A percentile compares a stretch with the other conserved stretches of the same genome.
These are phyloP conservation scores for Blastomussa wellsi DNA, from an alignment of 92 coral and sea anemone genomes.

Conservation along the genomic window DNA sequence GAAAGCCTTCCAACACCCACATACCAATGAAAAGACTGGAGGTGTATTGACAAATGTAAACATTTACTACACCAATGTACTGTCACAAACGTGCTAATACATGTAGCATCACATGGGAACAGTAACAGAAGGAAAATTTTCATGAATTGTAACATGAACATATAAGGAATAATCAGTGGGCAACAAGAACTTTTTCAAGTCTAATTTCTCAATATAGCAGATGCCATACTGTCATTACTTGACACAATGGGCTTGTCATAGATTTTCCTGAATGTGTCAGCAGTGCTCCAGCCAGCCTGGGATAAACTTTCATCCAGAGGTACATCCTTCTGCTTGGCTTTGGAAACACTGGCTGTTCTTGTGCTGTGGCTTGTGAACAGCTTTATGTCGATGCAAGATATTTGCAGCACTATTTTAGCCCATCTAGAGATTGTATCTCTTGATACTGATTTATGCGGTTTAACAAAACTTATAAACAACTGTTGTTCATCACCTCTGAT, in stretches of 20 bases:
- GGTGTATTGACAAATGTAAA: constrained; percentile 7
- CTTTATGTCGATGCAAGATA: constrained; percentile 52
- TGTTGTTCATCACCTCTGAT: constrained; percentile 44
- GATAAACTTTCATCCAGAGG: constrained; percentile 50
- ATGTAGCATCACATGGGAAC: constrained; percentile 26
- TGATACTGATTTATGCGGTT: constrained; percentile 49
- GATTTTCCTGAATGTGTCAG: constrained; percentile 57
- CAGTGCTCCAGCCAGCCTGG: constrained; percentile 54
- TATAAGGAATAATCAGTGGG: neutral
- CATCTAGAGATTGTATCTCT: constrained; percentile 55
- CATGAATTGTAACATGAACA: constrained; percentile 11
- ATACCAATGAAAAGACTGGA: constrained; percentile 15
- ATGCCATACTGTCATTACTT: constrained; percentile 32
- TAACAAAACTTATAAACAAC: constrained; percentile 44
- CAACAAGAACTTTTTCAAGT: neutral
- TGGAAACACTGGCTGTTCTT: constrained; percentile 50
- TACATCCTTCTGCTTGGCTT: constrained; percentile 27
- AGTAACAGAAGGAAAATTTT: constrained; percentile 3
- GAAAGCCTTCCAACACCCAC: constrained; percentile 21
- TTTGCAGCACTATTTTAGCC: constrained; percentile 53
- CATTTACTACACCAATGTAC: constrained; percentile 15
- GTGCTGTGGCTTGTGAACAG: constrained; percentile 53
- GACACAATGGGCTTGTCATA: too few relatives aligned
- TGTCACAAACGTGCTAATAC: neutral
- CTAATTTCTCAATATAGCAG: constrained; percentile 10